Percentiles rank a stretch among this genome's conserved stretches.
These are phyloP conservation scores for Cremastinae sp. DNA, from an alignment of 2,888 invertebrate species.

Conservation along the genomic window DNA sequence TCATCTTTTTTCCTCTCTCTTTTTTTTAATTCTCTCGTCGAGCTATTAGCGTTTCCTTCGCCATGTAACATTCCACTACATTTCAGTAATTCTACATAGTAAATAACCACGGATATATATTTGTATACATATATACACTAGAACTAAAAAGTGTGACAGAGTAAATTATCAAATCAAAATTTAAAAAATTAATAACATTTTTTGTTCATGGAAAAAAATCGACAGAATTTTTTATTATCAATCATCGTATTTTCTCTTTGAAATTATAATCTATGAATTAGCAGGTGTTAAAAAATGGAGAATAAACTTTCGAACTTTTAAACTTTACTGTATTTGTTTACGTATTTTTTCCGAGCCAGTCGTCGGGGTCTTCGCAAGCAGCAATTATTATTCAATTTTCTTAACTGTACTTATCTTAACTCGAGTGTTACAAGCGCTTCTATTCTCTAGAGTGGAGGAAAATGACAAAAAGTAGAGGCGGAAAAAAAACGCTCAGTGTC, in stretches of 20 bases:
- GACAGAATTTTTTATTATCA: no score
- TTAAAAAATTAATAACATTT: no score
- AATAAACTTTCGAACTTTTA: not conserved
- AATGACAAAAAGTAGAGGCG: not conserved
- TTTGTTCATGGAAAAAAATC: no score
- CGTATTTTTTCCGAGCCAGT: slow-evolving; percentile 19
- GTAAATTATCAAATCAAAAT: no score
- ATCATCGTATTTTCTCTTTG: no score
- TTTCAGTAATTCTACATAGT: slow-evolving; percentile 20
- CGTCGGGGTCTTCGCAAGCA: slow-evolving; percentile 57
- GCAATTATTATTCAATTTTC: slow-evolving; percentile 79
- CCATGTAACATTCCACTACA: not conserved
- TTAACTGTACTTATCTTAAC: slow-evolving; percentile 74
- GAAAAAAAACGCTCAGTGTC: slow-evolving; percentile 20
- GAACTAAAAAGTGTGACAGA: no score
- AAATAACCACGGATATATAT: not conserved
- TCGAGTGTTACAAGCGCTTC: slow-evolving; percentile 73
- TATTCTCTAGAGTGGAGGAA: slow-evolving; percentile 22
- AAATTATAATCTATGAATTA: not conserved
- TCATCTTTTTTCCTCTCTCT: slow-evolving; percentile 13
- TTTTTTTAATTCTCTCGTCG: slow-evolving; percentile 3
- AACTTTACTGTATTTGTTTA: slow-evolving; percentile 2
- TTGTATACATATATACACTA: not conserved
- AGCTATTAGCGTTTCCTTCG: slow-evolving; percentile 15
- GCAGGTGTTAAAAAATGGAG: no score